Conservation (phyloP, 2,797 vertebrate genomes). For the Cirrhinus mrigala region DNA sequence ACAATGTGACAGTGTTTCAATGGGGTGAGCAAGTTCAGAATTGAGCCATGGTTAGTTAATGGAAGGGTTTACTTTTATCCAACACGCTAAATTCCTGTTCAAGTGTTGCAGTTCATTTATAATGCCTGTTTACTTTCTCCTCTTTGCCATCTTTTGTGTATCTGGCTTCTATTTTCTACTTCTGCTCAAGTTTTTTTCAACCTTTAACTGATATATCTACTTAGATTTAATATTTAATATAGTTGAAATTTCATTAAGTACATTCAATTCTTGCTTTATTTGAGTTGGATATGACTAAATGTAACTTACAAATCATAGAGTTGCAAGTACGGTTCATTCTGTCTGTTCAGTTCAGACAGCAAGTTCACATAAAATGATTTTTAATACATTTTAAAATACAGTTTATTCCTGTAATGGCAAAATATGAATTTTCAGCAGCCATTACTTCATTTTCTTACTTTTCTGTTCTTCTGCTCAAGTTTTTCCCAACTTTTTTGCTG, state of each 20-base stretch:
- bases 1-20: slow-evolving; percentile 61
- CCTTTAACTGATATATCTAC: neutral
- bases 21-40: slow-evolving; percentile 51
- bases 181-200: neutral
- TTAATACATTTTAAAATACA: no score
- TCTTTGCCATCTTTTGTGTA: slow-evolving; percentile 26
- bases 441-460: slow-evolving; percentile 3
- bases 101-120: slow-evolving; percentile 30
- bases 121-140: neutral
- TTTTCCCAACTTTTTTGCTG: neutral
- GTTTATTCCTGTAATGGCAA: no score
- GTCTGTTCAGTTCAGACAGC: neutral
- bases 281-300: neutral
- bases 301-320: neutral
- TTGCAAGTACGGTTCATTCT: no score
- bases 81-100: slow-evolving; percentile 19
- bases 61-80: slow-evolving; percentile 27
- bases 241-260: neutral
- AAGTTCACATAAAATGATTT: neutral
- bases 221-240: neutral
- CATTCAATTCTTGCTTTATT: neutral
- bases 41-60: slow-evolving; percentile 39
- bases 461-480: slow-evolving; percentile 10
- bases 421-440: no score
- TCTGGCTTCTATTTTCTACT: slow-evolving; percentile 7